Conservation (phyloP, 2,797 vertebrate species). For the Gila robusta region DNA sequence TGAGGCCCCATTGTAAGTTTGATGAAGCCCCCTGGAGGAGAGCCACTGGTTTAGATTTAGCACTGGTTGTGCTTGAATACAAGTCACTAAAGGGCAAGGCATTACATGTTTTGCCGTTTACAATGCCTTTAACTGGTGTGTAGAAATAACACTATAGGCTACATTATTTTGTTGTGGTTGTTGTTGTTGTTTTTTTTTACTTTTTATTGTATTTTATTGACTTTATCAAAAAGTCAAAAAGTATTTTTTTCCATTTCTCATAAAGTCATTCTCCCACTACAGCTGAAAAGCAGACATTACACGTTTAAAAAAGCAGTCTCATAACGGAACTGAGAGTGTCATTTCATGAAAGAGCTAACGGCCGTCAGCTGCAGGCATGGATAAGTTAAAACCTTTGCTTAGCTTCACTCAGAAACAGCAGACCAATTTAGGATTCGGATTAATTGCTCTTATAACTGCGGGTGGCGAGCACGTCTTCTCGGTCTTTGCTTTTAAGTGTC, state of each 20-base stretch:
- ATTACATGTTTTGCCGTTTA: neutral
- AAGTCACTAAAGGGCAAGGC: neutral
- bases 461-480: constrained; percentile 81
- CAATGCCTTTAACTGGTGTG: neutral
- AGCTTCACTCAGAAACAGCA: constrained; percentile 66
- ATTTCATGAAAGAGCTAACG: neutral
- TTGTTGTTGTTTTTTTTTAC: too few relatives aligned
- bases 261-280: neutral
- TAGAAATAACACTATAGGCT: neutral
- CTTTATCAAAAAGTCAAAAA: too few relatives aligned
- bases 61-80: neutral
- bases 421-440: constrained; percentile 69
- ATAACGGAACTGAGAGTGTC: constrained; percentile 18
- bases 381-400: constrained; percentile 64
- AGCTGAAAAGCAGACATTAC: neutral
- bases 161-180: neutral
- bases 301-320: neutral
- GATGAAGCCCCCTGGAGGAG: neutral
- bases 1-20: neutral
- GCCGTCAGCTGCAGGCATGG: constrained; percentile 67
- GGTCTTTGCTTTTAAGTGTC: constrained; percentile 76
- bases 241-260: too few relatives aligned
- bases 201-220: neutral
- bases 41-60: neutral
- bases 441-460: constrained; percentile 76